A percentile compares a stretch with the other conserved stretches of the same genome.
Evolutionary conservation across 2,113 vertebrate genomes (phyloP).

Genomic region (Carassius auratus): DNA sequence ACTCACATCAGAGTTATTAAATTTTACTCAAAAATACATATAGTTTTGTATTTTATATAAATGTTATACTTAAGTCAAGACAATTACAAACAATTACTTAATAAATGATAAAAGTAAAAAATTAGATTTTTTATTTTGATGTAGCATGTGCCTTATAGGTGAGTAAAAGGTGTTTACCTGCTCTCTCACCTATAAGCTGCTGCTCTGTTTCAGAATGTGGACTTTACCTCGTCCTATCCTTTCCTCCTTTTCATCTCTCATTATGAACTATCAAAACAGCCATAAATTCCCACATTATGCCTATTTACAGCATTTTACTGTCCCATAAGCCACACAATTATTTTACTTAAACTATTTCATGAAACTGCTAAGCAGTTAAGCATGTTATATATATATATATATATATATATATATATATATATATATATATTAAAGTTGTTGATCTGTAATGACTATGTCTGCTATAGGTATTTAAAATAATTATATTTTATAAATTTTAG

Average conservation of each 20-base stretch:
- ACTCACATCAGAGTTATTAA: background rate
- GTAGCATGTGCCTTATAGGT: background rate
- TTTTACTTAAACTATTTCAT: background rate
- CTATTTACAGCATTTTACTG: background rate
- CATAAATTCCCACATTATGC: background rate
- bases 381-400: no score
- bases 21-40: background rate
- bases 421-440: background rate
- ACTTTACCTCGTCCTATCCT: background rate
- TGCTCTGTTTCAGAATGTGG: conserved; percentile 24
- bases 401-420: no score
- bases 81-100: background rate
- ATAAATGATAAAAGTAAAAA: background rate
- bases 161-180: background rate
- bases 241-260: background rate
- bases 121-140: background rate
- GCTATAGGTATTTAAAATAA: background rate
- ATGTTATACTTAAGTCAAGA: background rate
- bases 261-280: background rate
- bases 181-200: background rate
- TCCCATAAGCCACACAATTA: background rate
- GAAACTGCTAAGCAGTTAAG: background rate
- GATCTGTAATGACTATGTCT: background rate
- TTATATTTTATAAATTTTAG: no score
- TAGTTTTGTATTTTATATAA: background rate